Base-by-base conservation (phyloP, 2,113 vertebrate species). In the Dipodomys stephensi region DNA sequence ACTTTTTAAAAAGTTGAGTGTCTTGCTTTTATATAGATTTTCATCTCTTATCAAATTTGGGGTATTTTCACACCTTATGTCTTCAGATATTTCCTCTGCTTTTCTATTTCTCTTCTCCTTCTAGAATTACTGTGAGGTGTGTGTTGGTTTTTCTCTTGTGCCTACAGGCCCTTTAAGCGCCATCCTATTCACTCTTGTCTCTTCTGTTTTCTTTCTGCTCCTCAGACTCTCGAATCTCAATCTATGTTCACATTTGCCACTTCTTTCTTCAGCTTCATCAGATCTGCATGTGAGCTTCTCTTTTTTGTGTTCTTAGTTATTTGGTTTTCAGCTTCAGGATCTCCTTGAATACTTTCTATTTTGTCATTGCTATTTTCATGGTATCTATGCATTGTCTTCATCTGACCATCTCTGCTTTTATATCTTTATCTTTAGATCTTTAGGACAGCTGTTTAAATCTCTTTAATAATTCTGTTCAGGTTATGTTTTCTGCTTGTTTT, bases 221-320 rank as follows among this genome's bases (percentile, higher is more conserved):
- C 35, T 90, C 7, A 35, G 22, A 65, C 11, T 73, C 46, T 39
- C 35, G 35, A 79, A 39, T 69, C 30, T 23, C 25, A 39, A 39
- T 27, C 0, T 57, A n/a, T 44, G 80, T 91, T 88, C 67, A 74
- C 4, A 4, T 74, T 68, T 80, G 10, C 67, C 65, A 23, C 19
- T 76, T 88, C 20, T 86, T 53, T 92, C 62, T 94, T 64, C 19
- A 68, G 8, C 28, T 82, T 83, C 2, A 25, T 93, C 53, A 77
- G 35, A 92, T 64, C 28, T 27, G 35, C 35, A 39, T 4, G 19
- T 77, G 22, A 90, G 57, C 11, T 27, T 12, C 39, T 86, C 16
- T 64, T 13, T 2, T 74, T 8, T 80, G 72, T 74, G 53, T 78
- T 64, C 65, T 28, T 35, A 68, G 12, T 87, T 79, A 65, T 81